Conservation (phyloP, 2,113 vertebrate genomes). For the Gallinago paraguaiae region DNA sequence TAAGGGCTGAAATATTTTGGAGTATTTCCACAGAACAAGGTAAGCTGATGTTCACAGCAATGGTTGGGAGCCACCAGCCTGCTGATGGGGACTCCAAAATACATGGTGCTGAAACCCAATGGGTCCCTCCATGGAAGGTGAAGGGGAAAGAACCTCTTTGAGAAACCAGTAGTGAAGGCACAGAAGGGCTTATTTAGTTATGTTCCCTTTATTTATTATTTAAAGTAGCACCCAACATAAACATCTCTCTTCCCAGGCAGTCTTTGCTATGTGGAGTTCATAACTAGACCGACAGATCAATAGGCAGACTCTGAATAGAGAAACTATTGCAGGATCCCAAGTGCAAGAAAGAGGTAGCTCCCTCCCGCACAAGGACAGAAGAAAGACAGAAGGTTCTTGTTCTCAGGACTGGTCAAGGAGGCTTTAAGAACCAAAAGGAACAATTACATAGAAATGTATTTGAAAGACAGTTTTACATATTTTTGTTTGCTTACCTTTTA, state of each 20-base stretch:
- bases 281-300: background rate
- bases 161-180: background rate
- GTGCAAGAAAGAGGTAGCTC: background rate
- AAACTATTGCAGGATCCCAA: background rate
- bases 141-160: background rate
- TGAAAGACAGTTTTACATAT: background rate
- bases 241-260: background rate
- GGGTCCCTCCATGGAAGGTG: background rate
- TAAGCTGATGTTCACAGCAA: background rate
- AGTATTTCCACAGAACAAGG: background rate
- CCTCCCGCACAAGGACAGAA: background rate
- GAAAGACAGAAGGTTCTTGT: background rate
- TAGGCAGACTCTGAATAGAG: background rate
- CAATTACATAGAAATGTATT: background rate
- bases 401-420: background rate
- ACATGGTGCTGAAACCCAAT: background rate
- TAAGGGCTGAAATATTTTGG: background rate
- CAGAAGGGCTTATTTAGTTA: background rate
- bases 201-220: background rate
- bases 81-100: background rate
- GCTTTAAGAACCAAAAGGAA: background rate
- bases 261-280: background rate
- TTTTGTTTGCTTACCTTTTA: background rate
- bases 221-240: background rate
- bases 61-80: fast-evolving